These are phyloP conservation scores for Platycercus adscitus DNA, from an alignment of 2,113 vertebrate genomes.

Conservation along the genomic window DNA sequence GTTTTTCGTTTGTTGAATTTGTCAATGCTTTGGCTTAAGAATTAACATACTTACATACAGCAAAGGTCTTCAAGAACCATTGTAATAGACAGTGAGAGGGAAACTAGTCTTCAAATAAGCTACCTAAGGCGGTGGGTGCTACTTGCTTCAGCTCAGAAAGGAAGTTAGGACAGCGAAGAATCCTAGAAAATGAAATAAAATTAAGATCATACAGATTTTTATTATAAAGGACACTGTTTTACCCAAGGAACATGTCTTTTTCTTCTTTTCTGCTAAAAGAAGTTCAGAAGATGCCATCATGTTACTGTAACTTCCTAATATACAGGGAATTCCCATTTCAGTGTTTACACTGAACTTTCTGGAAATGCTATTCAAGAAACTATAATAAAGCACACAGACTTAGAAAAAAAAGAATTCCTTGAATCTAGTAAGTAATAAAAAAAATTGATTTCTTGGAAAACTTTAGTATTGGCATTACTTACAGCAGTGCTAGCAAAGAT, in stretches of 20 bases:
- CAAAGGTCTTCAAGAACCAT: not conserved
- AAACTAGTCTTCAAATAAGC: not conserved
- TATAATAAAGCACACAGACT: not conserved
- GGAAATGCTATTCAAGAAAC: not conserved
- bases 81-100: not conserved
- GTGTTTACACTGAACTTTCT: not conserved
- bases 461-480: not conserved
- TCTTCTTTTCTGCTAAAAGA: not conserved
- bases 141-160: not conserved
- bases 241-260: not conserved
- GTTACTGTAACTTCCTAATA: not conserved
- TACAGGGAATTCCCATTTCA: not conserved
- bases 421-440: not conserved
- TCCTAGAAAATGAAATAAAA: not conserved
- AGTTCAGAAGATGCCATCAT: not conserved
- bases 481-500: not conserved
- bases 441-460: not conserved
- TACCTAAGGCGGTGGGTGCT: not conserved
- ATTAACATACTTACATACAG: not conserved
- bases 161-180: not conserved
- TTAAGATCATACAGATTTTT: not conserved
- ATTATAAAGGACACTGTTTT: not conserved
- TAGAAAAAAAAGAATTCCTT: not conserved
- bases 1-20: not conserved
- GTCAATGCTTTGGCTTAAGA: not conserved